These are phyloP conservation scores for Caenorhabditis sinica DNA, from an alignment of 2,888 invertebrate genomes.

Conservation along the genomic window DNA sequence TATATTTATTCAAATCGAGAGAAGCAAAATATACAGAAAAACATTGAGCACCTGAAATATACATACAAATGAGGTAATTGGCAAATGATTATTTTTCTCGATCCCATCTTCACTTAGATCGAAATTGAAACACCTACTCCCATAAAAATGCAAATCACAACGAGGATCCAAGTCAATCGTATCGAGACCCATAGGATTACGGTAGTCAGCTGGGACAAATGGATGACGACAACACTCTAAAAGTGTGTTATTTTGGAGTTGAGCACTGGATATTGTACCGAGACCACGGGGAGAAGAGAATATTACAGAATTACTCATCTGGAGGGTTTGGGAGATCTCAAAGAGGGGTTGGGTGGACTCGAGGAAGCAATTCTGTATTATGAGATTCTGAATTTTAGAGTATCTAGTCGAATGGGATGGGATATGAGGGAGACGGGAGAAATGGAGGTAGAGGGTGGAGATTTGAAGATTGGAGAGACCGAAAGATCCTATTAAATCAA, in stretches of 20 bases:
- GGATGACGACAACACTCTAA: constrained; percentile 58
- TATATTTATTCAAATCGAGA: background rate
- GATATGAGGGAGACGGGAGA: constrained; percentile 31
- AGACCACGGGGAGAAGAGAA: constrained; percentile 54
- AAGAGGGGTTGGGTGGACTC: constrained; percentile 54
- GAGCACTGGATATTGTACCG: constrained; percentile 55
- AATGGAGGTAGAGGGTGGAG: constrained; percentile 1
- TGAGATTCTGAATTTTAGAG: constrained; percentile 32
- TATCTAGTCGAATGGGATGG: constrained; percentile 19
- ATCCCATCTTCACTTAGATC: background rate
- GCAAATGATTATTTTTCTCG: constrained; percentile 28
- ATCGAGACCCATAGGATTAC: constrained; percentile 30
- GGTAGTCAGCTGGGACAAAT: constrained; percentile 22
- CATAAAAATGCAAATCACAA: constrained; percentile 55
- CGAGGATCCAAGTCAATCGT: constrained; percentile 53
- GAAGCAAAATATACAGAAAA: background rate
- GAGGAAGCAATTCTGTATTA: constrained; percentile 37
- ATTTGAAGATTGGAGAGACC: constrained; percentile 34
- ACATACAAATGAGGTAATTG: constrained; percentile 27
- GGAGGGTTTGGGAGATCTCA: constrained; percentile 37
- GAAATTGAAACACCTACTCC: constrained; percentile 26
- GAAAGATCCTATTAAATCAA: constrained; percentile 7
- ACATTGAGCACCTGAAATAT: background rate
- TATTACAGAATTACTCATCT: constrained; percentile 57
- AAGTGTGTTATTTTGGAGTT: constrained; percentile 64